phyloP scores from a whole-genome alignment of 2,113 vertebrate genomes.

The Anser brachyrhynchus region DNA sequence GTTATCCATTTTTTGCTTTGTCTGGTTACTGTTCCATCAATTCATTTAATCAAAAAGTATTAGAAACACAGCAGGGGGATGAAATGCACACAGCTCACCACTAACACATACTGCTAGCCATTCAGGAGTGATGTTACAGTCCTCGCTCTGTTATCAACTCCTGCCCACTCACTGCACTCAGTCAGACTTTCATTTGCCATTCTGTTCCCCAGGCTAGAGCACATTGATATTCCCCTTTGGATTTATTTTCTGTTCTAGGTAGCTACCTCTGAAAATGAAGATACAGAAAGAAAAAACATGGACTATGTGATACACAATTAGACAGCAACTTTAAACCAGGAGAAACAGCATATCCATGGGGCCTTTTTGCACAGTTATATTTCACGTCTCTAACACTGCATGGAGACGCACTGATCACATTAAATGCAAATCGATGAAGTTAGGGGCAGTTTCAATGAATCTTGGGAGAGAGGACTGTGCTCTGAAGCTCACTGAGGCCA shows the following conservation, averaged over 20 bases:
- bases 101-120: background rate
- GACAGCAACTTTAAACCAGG: background rate
- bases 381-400: background rate
- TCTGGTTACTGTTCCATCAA: background rate
- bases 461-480: background rate
- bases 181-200: background rate
- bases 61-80: background rate
- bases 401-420: background rate
- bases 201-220: background rate
- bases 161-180: background rate
- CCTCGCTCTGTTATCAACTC: background rate
- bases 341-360: background rate
- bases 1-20: background rate
- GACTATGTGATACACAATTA: background rate
- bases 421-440: constrained; percentile 23
- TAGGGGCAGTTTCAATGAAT: constrained; percentile 11
- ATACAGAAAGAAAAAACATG: background rate
- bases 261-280: background rate
- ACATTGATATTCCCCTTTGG: background rate
- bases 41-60: background rate
- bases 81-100: background rate
- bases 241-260: background rate
- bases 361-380: background rate
- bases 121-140: background rate
- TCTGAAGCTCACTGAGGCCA: constrained; percentile 13